phyloP scores from a whole-genome alignment of 2,113 vertebrate genomes.

The Daboia siamensis region DNA sequence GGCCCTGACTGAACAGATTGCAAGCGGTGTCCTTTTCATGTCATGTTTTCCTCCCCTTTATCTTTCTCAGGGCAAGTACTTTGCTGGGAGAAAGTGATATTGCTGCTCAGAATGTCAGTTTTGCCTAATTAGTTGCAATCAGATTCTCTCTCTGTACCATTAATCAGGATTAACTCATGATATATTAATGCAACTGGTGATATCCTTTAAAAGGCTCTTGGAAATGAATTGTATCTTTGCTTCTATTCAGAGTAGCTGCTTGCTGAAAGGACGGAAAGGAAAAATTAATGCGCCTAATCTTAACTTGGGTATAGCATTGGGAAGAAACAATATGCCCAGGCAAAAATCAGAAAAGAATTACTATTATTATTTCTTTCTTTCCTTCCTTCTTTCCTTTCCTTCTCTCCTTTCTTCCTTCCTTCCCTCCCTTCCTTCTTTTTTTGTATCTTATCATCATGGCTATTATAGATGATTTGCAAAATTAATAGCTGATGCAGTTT shows the following conservation, averaged over 20 bases:
- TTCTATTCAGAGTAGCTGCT: constrained; percentile 11
- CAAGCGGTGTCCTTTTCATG: not conserved
- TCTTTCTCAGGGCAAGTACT: constrained; percentile 2
- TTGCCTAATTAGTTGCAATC: constrained; percentile 15
- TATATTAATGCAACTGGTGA: constrained; percentile 8
- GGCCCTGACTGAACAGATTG: not conserved
- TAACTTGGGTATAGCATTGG: not conserved
- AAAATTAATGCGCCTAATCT: not conserved
- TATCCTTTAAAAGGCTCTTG: not conserved
- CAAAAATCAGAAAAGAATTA: not conserved
- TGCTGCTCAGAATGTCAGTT: not conserved
- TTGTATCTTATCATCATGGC: not conserved
- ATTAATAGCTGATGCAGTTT: constrained; percentile 17
- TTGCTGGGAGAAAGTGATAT: not conserved
- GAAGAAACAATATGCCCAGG: not conserved
- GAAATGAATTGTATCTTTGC: constrained; percentile 1
- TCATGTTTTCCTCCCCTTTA: not conserved
- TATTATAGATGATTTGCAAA: not conserved
- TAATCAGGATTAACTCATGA: constrained; percentile 20
- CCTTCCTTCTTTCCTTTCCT: no score
- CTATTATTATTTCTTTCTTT: not conserved
- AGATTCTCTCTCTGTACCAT: not conserved
- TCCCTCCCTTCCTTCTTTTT: no score
- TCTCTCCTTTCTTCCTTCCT: not conserved
- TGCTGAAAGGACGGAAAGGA: not conserved